Evolutionary conservation across 2,113 vertebrate species (phyloP).

Genomic region (Baryphthengus martii): DNA sequence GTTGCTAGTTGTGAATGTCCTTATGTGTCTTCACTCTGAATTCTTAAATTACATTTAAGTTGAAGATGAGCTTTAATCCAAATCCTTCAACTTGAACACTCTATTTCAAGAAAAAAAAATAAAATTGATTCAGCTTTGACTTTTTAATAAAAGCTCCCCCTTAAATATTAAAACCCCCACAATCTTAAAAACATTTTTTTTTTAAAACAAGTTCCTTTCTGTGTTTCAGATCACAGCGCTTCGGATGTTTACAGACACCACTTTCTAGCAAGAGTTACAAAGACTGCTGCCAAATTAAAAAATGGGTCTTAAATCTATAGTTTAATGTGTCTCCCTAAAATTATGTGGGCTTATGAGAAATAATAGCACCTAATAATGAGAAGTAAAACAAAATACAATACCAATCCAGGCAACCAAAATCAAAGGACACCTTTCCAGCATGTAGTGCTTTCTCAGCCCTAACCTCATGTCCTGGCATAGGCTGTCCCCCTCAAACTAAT

Average conservation of each 20-base stretch:
- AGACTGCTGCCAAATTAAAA: background rate
- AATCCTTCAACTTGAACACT: background rate
- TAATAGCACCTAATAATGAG: background rate
- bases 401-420: background rate
- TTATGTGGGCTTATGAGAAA: background rate
- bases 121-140: background rate
- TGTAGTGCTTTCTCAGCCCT: background rate
- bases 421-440: background rate
- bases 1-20: background rate
- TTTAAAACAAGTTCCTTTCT: background rate
- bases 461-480: background rate
- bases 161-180: background rate
- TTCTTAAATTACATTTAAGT: background rate
- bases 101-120: background rate
- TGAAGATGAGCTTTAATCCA: background rate
- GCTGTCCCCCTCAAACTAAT: background rate
- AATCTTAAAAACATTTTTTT: background rate
- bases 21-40: background rate
- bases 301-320: background rate
- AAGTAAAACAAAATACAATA: background rate
- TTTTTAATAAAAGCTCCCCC: background rate
- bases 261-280: background rate
- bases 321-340: background rate
- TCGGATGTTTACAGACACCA: background rate
- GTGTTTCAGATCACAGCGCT: background rate